A percentile compares a stretch with the other conserved stretches of the same genome.
Evolutionary conservation across 2,113 vertebrate species (phyloP).

Genomic region (Brachyistius frenatus): DNA sequence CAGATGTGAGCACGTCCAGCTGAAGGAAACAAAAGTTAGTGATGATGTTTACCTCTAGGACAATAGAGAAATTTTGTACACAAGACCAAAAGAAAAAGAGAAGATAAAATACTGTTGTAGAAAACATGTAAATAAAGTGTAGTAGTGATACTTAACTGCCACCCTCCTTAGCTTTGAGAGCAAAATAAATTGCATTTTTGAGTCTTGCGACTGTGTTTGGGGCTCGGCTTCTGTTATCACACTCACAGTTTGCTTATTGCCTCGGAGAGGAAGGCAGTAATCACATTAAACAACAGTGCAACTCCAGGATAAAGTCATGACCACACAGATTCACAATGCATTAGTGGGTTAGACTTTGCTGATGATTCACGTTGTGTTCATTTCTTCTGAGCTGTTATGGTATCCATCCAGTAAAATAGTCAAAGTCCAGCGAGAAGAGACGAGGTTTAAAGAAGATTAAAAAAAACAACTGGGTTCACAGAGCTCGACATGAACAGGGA

Average conservation of each 20-base stretch:
- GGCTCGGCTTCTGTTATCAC: slow-evolving; percentile 10
- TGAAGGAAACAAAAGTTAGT: slow-evolving; percentile 30
- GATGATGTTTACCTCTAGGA: slow-evolving; percentile 33
- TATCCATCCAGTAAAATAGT: slow-evolving; percentile 48
- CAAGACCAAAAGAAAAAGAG: slow-evolving; percentile 1
- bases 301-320: slow-evolving; percentile 31
- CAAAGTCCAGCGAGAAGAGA: slow-evolving; percentile 25
- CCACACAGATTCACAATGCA: slow-evolving; percentile 33
- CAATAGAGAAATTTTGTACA: slow-evolving; percentile 56
- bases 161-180: slow-evolving; percentile 54
- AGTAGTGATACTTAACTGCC: slow-evolving; percentile 53
- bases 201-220: slow-evolving; percentile 33
- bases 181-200: slow-evolving; percentile 73
- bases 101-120: slow-evolving; percentile 37
- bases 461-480: slow-evolving; percentile 13
- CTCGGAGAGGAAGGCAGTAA: background rate
- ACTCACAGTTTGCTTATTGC: background rate
- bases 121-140: slow-evolving; percentile 75
- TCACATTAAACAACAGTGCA: background rate
- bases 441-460: slow-evolving; percentile 10
- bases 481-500: slow-evolving; percentile 14
- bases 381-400: slow-evolving; percentile 31
- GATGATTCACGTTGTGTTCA: slow-evolving; percentile 53
- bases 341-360: slow-evolving; percentile 31
- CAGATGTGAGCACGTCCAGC: slow-evolving; percentile 24